Percentiles rank a stretch among this genome's conserved stretches.
Evolutionary conservation across 1,140 invertebrate species (phyloP).

Genomic region (Hestina assimilis): DNA sequence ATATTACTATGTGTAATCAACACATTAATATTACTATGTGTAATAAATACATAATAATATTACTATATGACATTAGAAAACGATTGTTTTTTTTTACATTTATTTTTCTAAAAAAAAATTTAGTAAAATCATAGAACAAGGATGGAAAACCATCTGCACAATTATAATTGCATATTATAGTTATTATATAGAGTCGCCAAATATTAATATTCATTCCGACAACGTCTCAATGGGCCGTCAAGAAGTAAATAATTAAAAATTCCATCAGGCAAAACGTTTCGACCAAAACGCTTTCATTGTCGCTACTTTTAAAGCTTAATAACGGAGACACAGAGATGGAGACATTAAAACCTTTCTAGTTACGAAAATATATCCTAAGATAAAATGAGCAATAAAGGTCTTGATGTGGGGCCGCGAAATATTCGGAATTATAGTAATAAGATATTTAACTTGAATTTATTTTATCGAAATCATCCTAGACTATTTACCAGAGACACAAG

Average conservation of each 20-base stretch:
- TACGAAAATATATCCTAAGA: constrained; percentile 56
- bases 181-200: constrained; percentile 12
- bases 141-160: no score
- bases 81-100: no score
- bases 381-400: constrained; percentile 51
- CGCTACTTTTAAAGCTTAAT: constrained; percentile 64
- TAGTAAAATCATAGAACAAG: no score
- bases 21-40: no score
- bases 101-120: no score
- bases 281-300: constrained; percentile 51
- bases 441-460: no score
- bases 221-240: constrained; percentile 39
- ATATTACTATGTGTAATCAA: no score
- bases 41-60: no score
- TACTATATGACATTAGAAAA: no score
- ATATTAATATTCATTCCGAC: constrained; percentile 28
- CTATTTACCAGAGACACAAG: no score
- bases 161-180: no score
- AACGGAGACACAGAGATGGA: constrained; percentile 60
- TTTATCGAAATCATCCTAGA: no score
- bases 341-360: constrained; percentile 63
- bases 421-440: background rate
- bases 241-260: constrained; percentile 61
- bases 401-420: constrained; percentile 29
- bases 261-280: constrained; percentile 53